Evolutionary conservation across 2,888 invertebrate genomes (phyloP), one percentile per base, ranked within the genome.

Genomic region (Athalia circularis): DNA sequence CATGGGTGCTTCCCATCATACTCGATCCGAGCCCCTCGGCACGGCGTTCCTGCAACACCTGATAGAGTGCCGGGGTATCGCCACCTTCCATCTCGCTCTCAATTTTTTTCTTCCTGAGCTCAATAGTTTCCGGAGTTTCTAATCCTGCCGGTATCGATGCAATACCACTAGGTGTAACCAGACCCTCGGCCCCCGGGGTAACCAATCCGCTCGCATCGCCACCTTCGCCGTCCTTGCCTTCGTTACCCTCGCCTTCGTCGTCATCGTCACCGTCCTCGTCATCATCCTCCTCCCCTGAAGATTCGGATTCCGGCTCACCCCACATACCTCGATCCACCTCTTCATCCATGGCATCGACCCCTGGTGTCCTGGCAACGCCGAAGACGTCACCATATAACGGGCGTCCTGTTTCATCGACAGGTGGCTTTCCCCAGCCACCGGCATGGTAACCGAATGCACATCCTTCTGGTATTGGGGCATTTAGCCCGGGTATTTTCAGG

Each of bases 401-500:
- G 89, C 98, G 96, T 57, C 99, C 99, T 81, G 95, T 95, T 91
- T 99, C 99, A 91, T 99, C 99, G 0, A 99, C 99, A 0, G 99
- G 99, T 9, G 99, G 99, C 90, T 99, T 99, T 80, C 99, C 99
- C 99, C 99, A 99, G 47, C 99, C 99, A 59, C 98, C 99, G 0
- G 99, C 99, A 91, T 99, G 99, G 91, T 99, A 99, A 15, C 99
- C 99, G 90, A 99, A 99, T 0, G 98, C 96, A 88, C 99, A 99
- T 2, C 95, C 95, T 80, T 99, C 99, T 0, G 99, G 99, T 85
- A 99, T 99, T 0, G 99, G 98, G 2, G 99, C 98, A 92, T 99
- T 99, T 5, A 99, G 92, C 0, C 99, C 99, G 0, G 99, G 97
- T 87, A 99, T 98, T 92, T 99, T 99, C 47, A 99, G 92, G 92